Evolutionary conservation across 1,140 invertebrate species (phyloP), one percentile per base, ranked within the genome.

Genomic region (Dreissena polymorpha): DNA sequence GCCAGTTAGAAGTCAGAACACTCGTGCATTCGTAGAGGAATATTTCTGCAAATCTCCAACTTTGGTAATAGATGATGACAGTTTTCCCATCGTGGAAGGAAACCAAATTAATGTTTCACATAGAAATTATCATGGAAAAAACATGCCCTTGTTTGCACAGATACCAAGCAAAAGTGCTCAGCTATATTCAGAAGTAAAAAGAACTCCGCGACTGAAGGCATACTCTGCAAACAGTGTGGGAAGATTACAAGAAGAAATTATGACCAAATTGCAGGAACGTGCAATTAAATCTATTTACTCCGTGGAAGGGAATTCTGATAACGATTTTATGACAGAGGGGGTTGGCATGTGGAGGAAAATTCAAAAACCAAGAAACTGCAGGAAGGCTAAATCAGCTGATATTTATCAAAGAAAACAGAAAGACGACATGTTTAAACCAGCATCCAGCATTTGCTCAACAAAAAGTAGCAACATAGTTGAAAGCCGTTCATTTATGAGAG

Each of bases 331-430:
- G 50, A 71, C 14, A 39, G 67, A 79, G 53, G 13, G 77, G 53
- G 49, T 79, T 18, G 50, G 23, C 57, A 71, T 71, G 67, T 79
- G 67, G 77, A 67, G 49, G 50, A 14, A 29, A 23, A 21, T 29
- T 18, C 64, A 69, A 16, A 53, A 16, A 21, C 16, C 21, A 23
- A 29, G 51, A 49, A 0, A 64, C 5, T 50, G 27, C 21, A 79
- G 68, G 49, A 23, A 12, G 16, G 21, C 57, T 55, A 79, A 79
- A 27, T 79, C 77, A 71, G 77, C 67, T 60, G 68, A 50, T 23
- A 25, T 71, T 60, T 12, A 10, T 16, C 69, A 29, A 14, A 79
- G 21, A 53, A 57, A 18, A 68, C 13, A 60, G 29, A 71, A 49
- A n/a, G 18, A 18, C 12, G 27, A 13, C 16, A 10, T 7, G 67